Evolutionary conservation across 92 coral and sea anemone genomes (phyloP).

Genomic region (Muricea muricata): DNA sequence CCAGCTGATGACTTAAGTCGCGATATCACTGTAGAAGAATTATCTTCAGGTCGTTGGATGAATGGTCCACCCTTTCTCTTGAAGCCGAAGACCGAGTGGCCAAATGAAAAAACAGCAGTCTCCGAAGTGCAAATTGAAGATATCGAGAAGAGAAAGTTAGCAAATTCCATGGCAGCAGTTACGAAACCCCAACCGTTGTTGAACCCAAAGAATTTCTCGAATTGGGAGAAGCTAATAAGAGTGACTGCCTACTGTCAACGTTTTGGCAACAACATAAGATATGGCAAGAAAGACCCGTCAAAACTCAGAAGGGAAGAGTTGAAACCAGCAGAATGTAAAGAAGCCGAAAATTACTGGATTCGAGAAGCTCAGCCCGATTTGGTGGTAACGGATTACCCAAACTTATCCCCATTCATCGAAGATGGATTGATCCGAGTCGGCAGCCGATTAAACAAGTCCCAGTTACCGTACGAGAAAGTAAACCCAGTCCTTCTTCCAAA

Average conservation of each 20-base stretch:
- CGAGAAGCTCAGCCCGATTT: no score
- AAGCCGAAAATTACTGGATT: no score
- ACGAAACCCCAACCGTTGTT: conserved; percentile 1
- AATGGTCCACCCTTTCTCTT: conserved; percentile 47
- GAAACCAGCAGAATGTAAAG: background rate
- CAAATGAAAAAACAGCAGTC: background rate
- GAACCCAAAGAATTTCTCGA: no score
- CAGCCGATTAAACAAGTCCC: no score
- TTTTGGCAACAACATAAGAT: conserved; percentile 23
- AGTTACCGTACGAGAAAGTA: no score
- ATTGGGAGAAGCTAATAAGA: conserved; percentile 31
- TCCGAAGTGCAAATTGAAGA: background rate
- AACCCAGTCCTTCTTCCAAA: no score
- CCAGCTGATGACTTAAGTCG: no score
- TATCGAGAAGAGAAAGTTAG: conserved; percentile 34
- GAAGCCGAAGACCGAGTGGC: conserved; percentile 50
- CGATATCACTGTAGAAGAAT: conserved; percentile 36
- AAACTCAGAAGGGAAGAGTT: background rate
- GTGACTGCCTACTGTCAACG: conserved; percentile 53
- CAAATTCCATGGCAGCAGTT: conserved; percentile 3
- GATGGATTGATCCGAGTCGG: no score
- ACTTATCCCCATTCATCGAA: no score
- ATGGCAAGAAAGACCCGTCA: background rate
- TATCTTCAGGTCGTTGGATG: conserved; percentile 46
- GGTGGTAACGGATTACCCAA: no score